Percentiles rank a stretch among this genome's conserved stretches.
phyloP scores from a whole-genome alignment of 2,113 vertebrate genomes.

The Crotalus horridus region DNA sequence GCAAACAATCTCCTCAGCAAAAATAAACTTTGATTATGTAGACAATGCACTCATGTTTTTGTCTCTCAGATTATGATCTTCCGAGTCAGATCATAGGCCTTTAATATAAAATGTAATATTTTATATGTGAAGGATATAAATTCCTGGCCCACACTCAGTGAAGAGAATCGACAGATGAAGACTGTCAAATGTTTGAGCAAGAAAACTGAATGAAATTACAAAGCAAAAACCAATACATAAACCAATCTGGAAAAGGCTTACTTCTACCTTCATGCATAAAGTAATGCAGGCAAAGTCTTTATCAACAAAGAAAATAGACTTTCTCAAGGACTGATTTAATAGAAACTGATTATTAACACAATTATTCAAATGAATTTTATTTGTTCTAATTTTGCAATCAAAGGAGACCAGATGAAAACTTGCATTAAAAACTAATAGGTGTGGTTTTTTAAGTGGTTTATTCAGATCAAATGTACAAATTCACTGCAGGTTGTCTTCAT shows the following conservation, averaged over 20 bases:
- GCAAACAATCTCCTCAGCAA: conserved; percentile 1
- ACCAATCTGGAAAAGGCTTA: not conserved
- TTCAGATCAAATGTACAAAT: not conserved
- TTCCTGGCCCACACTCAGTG: not conserved
- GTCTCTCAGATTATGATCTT: not conserved
- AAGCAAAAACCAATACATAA: not conserved
- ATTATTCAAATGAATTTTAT: not conserved
- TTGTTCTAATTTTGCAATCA: not conserved
- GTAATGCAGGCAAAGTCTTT: not conserved
- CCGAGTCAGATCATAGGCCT: not conserved
- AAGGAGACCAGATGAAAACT: not conserved
- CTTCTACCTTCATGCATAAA: not conserved
- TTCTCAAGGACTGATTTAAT: not conserved
- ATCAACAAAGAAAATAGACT: not conserved
- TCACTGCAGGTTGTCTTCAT: not conserved
- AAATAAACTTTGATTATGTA: not conserved
- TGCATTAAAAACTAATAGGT: not conserved
- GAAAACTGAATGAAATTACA: not conserved
- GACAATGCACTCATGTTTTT: not conserved
- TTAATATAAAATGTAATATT: not conserved
- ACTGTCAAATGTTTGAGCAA: not conserved
- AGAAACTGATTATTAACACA: not conserved
- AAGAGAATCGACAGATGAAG: not conserved
- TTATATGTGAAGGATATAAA: not conserved
- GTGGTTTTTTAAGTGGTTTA: not conserved